A percentile compares a stretch with the other conserved stretches of the same genome.
Conservation (phyloP, 2,797 vertebrate species). For the Falco rusticolus region DNA sequence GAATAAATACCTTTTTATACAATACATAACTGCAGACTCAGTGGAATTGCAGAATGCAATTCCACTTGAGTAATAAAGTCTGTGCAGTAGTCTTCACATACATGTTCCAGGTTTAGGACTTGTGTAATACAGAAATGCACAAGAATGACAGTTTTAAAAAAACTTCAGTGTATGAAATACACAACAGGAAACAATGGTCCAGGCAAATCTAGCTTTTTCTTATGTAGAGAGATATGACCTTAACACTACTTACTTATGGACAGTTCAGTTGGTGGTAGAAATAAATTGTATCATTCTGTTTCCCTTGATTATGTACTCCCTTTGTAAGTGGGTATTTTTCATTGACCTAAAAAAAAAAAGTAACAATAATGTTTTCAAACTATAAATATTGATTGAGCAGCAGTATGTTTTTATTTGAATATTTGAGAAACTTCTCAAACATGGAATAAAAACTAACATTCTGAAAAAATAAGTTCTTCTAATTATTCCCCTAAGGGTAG, state of each 20-base stretch:
- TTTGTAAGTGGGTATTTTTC: conserved; percentile 64
- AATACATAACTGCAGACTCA: background rate
- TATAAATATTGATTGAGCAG: conserved; percentile 73
- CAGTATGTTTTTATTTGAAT: conserved; percentile 62
- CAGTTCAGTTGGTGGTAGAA: conserved; percentile 43
- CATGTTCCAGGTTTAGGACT: background rate
- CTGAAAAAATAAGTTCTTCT: background rate
- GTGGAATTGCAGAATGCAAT: background rate
- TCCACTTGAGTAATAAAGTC: background rate
- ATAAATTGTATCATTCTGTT: conserved; percentile 55
- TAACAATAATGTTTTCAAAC: conserved; percentile 57
- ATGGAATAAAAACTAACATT: conserved; percentile 42
- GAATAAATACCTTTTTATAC: background rate
- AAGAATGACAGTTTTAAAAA: conserved; percentile 10
- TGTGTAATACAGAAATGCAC: background rate
- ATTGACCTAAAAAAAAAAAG: conserved; percentile 51
- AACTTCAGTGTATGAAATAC: background rate
- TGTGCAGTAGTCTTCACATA: background rate
- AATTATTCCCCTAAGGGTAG: conserved; percentile 2
- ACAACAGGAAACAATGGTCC: background rate
- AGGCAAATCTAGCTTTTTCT: conserved; percentile 47
- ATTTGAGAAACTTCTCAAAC: conserved; percentile 57
- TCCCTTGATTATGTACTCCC: conserved; percentile 33
- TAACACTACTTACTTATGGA: conserved; percentile 37
- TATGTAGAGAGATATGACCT: conserved; percentile 38